A percentile compares a stretch with the other conserved stretches of the same genome.
Conservation (phyloP, 2,888 invertebrate genomes). For the Pseudococcus longispinus region DNA sequence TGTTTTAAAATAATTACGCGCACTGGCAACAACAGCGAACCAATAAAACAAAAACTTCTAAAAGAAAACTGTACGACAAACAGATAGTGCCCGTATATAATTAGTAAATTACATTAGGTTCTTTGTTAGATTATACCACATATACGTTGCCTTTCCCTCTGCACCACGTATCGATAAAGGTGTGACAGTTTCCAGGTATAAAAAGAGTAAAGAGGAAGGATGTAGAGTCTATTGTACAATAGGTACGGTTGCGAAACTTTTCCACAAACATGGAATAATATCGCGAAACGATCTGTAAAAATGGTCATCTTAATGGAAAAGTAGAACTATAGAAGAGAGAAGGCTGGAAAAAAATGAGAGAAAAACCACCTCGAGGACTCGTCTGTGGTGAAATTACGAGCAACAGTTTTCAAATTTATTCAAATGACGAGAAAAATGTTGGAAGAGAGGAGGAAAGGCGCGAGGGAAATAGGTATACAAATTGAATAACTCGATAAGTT, state of each 20-base stretch:
- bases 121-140: conserved; percentile 47
- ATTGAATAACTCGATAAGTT: neutral
- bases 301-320: too few relatives aligned
- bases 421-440: too few relatives aligned
- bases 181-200: neutral
- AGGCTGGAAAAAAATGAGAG: too few relatives aligned
- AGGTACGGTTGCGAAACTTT: neutral
- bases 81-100: conserved; percentile 55
- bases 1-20: conserved; percentile 53
- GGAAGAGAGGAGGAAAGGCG: too few relatives aligned
- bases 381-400: too few relatives aligned
- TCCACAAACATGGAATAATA: neutral
- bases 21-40: conserved; percentile 23
- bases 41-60: conserved; percentile 45
- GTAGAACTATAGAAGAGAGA: too few relatives aligned
- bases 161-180: neutral
- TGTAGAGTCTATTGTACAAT: neutral
- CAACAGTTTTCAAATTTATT: too few relatives aligned
- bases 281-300: too few relatives aligned
- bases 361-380: too few relatives aligned
- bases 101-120: conserved; percentile 55
- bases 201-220: neutral
- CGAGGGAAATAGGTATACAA: neutral
- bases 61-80: conserved; percentile 32
- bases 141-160: neutral